A percentile compares a stretch with the other conserved stretches of the same genome.
These are phyloP conservation scores for Cyprichromis sp. DNA, from an alignment of 2,113 vertebrate genomes.

Conservation along the genomic window DNA sequence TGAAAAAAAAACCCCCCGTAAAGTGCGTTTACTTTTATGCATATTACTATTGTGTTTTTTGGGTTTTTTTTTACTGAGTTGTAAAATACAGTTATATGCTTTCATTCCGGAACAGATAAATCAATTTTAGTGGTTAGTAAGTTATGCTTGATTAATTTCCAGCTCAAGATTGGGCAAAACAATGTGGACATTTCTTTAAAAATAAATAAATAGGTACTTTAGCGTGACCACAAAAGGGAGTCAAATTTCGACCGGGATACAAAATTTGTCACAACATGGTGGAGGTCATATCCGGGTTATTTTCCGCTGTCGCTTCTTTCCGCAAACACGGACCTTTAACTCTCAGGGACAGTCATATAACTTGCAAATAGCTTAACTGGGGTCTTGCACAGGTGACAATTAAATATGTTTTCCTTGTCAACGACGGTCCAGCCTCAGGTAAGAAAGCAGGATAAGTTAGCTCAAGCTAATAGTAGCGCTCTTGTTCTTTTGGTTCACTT, in stretches of 20 bases:
- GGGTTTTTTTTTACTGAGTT: not conserved
- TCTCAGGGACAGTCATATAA: not conserved
- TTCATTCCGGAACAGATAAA: not conserved
- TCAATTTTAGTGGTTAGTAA: not conserved
- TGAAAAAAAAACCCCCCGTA: rapidly evolving
- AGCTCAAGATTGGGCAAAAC: not conserved
- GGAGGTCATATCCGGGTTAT: slow-evolving; percentile 22
- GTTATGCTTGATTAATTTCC: not conserved
- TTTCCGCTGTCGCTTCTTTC: not conserved
- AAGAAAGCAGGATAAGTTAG: not conserved
- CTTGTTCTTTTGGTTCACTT: not conserved
- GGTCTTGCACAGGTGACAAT: not conserved
- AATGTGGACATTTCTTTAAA: not conserved
- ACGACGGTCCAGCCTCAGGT: slow-evolving; percentile 67
- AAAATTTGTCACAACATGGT: not conserved
- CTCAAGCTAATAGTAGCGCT: slow-evolving; percentile 13
- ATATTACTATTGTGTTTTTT: not conserved
- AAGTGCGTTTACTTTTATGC: not conserved
- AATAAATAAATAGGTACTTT: not conserved
- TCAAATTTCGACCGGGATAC: not conserved
- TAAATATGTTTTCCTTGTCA: slow-evolving; percentile 61
- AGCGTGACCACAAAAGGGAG: not conserved
- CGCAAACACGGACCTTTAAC: not conserved
- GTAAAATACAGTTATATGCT: not conserved
- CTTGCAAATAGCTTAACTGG: not conserved